phyloP scores from a whole-genome alignment of 2,888 invertebrate species.

The Drosophila pegasa region DNA sequence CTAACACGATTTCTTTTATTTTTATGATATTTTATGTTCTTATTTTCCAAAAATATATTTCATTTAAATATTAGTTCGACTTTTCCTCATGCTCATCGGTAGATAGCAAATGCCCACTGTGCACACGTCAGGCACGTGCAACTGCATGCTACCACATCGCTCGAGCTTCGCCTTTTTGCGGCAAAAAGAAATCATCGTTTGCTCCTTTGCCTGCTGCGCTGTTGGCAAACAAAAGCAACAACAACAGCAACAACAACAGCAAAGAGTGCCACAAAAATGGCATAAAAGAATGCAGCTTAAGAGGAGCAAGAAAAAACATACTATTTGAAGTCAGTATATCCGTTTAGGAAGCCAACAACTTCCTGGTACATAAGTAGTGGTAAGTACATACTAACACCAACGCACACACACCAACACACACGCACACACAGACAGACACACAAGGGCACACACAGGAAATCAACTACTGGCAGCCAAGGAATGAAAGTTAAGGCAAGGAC shows the following conservation, averaged over 20 bases:
- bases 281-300: conserved; percentile 47
- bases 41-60: too few relatives aligned
- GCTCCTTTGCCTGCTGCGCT: conserved; percentile 8
- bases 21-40: too few relatives aligned
- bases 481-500: conserved; percentile 27
- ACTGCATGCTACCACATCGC: conserved; percentile 20
- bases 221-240: conserved; percentile 30
- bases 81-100: background rate
- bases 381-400: conserved; percentile 44
- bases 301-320: conserved; percentile 43
- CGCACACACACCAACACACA: conserved; percentile 18
- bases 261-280: conserved; percentile 33
- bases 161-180: background rate
- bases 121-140: conserved; percentile 50
- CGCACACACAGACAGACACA: conserved; percentile 37
- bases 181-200: conserved; percentile 36
- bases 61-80: too few relatives aligned
- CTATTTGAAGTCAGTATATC: conserved; percentile 76
- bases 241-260: conserved; percentile 34
- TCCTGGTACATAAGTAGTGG: conserved; percentile 70
- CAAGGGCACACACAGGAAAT: conserved; percentile 42
- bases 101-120: conserved; percentile 19
- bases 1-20: too few relatives aligned
- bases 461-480: conserved; percentile 38
- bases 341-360: conserved; percentile 79